Conservation (phyloP, 2,113 vertebrate species). For the Plecturocebus donacophilus region DNA sequence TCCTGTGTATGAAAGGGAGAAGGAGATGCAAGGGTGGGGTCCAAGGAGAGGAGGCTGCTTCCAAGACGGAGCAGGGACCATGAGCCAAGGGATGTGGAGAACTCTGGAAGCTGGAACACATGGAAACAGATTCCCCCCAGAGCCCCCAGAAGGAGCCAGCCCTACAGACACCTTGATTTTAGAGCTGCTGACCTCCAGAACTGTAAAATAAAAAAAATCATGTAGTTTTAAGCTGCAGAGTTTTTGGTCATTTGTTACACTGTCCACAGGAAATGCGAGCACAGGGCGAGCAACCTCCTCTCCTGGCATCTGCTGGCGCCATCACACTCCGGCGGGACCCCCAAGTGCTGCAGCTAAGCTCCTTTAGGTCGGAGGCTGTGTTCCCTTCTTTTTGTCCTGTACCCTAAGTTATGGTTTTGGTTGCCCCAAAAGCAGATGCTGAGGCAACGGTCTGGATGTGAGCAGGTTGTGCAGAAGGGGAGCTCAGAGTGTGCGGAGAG, state of each 20-base stretch:
- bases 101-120: background rate
- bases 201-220: background rate
- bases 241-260: background rate
- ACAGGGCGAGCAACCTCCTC: background rate
- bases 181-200: background rate
- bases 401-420: background rate
- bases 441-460: background rate
- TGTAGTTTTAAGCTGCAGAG: background rate
- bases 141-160: background rate
- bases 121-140: background rate
- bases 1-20: background rate
- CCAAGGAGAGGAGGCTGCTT: background rate
- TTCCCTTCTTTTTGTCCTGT: background rate
- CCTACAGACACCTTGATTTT: background rate
- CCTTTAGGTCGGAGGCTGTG: background rate
- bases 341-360: background rate
- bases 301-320: background rate
- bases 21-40: background rate
- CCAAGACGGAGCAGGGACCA: accelerated
- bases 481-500: background rate
- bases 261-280: background rate
- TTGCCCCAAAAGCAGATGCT: background rate
- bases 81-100: background rate
- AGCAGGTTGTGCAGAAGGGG: background rate
- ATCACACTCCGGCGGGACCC: background rate